A percentile compares a stretch with the other conserved stretches of the same genome.
Evolutionary conservation across 2,113 vertebrate species (phyloP).

Genomic region (Xenotilapia flavipinnis): DNA sequence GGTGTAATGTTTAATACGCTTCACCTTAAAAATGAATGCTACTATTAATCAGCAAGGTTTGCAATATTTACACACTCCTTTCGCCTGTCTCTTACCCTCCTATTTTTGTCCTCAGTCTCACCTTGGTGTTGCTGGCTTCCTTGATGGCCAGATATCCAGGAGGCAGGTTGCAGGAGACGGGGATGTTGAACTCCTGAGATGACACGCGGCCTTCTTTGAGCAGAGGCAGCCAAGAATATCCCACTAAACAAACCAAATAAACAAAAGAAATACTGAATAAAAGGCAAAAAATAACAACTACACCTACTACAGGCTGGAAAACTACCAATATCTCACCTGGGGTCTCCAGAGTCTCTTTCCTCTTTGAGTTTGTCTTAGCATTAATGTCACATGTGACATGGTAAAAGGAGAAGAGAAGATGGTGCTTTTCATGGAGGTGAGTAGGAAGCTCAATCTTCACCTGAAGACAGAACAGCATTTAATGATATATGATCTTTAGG

Average conservation of each 20-base stretch:
- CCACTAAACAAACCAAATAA: conserved; percentile 70
- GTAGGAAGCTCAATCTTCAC: conserved; percentile 97
- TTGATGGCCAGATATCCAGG: conserved; percentile 84
- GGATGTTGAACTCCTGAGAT: conserved; percentile 87
- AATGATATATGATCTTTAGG: neutral
- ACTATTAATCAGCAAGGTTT: neutral
- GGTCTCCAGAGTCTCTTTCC: conserved; percentile 92
- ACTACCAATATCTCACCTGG: conserved; percentile 73
- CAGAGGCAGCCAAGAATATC: conserved; percentile 91
- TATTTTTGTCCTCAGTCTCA: conserved; percentile 41
- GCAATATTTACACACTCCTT: neutral
- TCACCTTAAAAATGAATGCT: neutral
- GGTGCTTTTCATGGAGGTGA: conserved; percentile 94
- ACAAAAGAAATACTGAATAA: neutral
- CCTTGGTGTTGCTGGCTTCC: conserved; percentile 83
- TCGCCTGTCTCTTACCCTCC: neutral
- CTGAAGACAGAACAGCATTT: conserved; percentile 64
- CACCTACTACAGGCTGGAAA: neutral
- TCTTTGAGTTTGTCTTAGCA: conserved; percentile 93
- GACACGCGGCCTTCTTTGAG: conserved; percentile 83
- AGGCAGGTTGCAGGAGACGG: conserved; percentile 84
- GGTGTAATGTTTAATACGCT: neutral
- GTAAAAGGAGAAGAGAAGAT: conserved; percentile 96
- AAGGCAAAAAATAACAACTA: neutral
- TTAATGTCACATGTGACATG: conserved; percentile 98